phyloP scores from a whole-genome alignment of 2,797 vertebrate genomes.

The Ceryle rudis region DNA sequence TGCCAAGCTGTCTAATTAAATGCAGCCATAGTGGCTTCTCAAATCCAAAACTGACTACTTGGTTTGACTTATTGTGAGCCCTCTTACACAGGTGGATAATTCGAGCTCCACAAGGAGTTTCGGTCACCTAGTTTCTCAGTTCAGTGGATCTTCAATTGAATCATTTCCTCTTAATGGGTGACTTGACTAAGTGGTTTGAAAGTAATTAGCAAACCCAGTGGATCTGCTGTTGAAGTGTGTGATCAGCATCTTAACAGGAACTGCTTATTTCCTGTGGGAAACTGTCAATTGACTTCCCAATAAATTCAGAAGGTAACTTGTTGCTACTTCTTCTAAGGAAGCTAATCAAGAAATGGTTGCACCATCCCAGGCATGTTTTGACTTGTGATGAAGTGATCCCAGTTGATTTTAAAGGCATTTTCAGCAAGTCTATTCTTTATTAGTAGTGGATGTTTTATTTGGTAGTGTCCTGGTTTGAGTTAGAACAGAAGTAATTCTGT shows the following conservation, averaged over 20 bases:
- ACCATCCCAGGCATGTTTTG: not conserved
- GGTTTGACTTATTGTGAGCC: not conserved
- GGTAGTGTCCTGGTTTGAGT: not conserved
- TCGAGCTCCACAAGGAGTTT: constrained; percentile 5
- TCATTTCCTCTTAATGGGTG: constrained; percentile 47
- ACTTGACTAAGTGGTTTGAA: constrained; percentile 39
- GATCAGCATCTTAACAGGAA: constrained; percentile 18
- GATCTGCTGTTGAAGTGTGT: constrained; percentile 21
- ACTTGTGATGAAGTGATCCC: not conserved
- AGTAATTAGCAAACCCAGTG: constrained; percentile 44
- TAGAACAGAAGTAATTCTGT: too few relatives aligned
- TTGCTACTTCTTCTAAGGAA: not conserved
- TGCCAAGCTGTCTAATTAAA: constrained; percentile 26
- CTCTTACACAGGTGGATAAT: constrained; percentile 42
- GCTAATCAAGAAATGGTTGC: constrained; percentile 24
- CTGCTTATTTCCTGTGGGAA: constrained; percentile 19
- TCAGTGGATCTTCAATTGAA: constrained; percentile 27
- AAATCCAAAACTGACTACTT: not conserved
- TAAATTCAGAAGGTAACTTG: constrained; percentile 23
- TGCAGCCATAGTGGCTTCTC: not conserved
- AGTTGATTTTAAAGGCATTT: constrained; percentile 25
- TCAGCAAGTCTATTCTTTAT: constrained; percentile 11
- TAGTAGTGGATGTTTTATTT: constrained; percentile 27
- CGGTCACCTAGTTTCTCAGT: constrained; percentile 53
- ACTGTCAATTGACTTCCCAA: not conserved